Evolutionary conservation across 2,113 vertebrate species (phyloP).

Genomic region (Centropristis striata): DNA sequence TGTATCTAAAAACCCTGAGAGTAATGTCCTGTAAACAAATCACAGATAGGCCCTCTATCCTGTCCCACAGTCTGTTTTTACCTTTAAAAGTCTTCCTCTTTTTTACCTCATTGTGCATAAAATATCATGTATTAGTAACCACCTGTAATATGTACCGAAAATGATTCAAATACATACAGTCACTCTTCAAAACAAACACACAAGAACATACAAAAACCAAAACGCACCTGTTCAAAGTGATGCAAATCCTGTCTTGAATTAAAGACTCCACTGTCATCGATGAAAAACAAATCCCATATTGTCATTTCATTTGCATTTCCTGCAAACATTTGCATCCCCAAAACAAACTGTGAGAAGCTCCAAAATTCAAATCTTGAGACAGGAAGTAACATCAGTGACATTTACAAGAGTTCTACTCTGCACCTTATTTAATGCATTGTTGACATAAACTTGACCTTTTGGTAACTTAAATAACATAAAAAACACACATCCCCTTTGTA

Average conservation of each 20-base stretch:
- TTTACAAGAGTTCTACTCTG: not conserved
- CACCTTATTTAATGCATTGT: not conserved
- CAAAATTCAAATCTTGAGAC: not conserved
- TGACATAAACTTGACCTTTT: not conserved
- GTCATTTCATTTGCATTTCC: not conserved
- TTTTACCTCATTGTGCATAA: no score
- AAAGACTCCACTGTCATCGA: not conserved
- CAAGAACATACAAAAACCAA: not conserved
- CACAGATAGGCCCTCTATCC: no score
- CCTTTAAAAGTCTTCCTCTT: no score
- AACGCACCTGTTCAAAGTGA: conserved; percentile 8
- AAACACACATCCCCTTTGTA: not conserved
- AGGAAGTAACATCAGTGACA: conserved; percentile 28
- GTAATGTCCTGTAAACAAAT: no score
- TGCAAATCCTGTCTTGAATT: not conserved
- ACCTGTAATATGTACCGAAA: not conserved
- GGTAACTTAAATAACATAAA: not conserved
- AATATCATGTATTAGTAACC: not conserved
- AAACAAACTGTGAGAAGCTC: not conserved
- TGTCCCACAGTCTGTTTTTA: no score
- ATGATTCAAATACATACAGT: not conserved
- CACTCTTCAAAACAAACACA: not conserved
- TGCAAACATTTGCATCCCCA: not conserved
- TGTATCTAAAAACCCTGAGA: no score
- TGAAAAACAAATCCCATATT: not conserved